These are phyloP conservation scores for Melanostoma mellinum DNA, from an alignment of 2,888 invertebrate species.

Conservation along the genomic window DNA sequence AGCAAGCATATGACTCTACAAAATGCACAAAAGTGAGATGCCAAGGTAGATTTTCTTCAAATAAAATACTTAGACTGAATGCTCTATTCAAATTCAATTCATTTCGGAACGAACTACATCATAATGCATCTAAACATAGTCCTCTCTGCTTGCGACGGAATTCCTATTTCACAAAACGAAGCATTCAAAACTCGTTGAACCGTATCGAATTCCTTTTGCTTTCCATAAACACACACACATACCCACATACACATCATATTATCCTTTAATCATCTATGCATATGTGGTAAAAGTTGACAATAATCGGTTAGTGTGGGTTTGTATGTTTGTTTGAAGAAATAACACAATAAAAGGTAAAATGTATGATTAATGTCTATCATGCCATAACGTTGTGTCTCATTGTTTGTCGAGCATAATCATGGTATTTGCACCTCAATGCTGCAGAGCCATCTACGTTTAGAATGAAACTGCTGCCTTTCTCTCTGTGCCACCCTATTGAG, in stretches of 20 bases:
- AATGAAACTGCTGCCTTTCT: not conserved
- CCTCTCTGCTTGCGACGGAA: slow-evolving; percentile 54
- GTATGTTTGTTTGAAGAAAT: slow-evolving; percentile 43
- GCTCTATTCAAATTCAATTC: slow-evolving; percentile 66
- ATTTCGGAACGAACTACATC: slow-evolving; percentile 24
- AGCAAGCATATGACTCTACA: not conserved
- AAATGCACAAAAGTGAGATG: slow-evolving; percentile 15
- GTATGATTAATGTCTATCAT: slow-evolving; percentile 71
- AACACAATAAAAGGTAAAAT: slow-evolving; percentile 64
- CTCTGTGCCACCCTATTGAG: not conserved
- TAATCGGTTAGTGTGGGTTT: slow-evolving; percentile 34
- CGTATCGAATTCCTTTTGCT: slow-evolving; percentile 66
- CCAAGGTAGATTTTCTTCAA: slow-evolving; percentile 37
- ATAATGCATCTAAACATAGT: slow-evolving; percentile 7
- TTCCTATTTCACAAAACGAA: slow-evolving; percentile 61
- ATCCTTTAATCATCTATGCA: slow-evolving; percentile 58
- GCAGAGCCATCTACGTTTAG: not conserved
- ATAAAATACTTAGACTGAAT: slow-evolving; percentile 54
- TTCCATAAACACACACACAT: slow-evolving; percentile 16
- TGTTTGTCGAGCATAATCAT: slow-evolving; percentile 67
- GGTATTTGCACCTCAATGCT: slow-evolving; percentile 67
- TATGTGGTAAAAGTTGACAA: slow-evolving; percentile 54
- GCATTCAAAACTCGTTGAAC: slow-evolving; percentile 64
- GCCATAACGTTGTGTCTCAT: slow-evolving; percentile 59
- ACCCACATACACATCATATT: not conserved